A percentile compares a stretch with the other conserved stretches of the same genome.
phyloP scores from a whole-genome alignment of 2,797 vertebrate genomes.

The Parauchenoglanis ngamensis region DNA sequence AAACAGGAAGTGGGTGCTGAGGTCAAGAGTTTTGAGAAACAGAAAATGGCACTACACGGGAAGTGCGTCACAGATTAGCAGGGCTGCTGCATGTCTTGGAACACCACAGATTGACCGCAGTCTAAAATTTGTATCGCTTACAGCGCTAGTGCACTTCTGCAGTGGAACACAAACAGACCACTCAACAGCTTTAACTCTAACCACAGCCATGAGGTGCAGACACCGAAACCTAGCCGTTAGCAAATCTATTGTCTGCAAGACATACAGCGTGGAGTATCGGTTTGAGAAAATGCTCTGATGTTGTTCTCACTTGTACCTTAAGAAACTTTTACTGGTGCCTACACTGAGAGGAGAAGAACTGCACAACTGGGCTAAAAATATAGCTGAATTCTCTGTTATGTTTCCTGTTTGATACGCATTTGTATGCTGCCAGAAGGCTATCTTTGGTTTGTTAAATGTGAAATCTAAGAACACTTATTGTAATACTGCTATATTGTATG shows the following conservation, averaged over 20 bases:
- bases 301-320: constrained; percentile 27
- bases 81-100: constrained; percentile 49
- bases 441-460: neutral
- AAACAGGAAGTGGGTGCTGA: constrained; percentile 75
- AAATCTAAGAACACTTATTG: neutral
- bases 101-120: constrained; percentile 56
- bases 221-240: constrained; percentile 48
- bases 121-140: constrained; percentile 46
- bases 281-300: constrained; percentile 38
- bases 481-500: neutral
- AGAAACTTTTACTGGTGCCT: constrained; percentile 22
- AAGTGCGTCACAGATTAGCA: constrained; percentile 72
- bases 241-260: constrained; percentile 43
- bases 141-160: constrained; percentile 46
- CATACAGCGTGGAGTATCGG: constrained; percentile 27
- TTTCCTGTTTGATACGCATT: neutral
- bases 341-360: constrained; percentile 7
- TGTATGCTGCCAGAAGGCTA: neutral
- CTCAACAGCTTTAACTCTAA: constrained; percentile 39
- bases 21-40: constrained; percentile 71
- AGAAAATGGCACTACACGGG: constrained; percentile 71
- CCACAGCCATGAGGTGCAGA: constrained; percentile 40
- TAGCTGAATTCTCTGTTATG: neutral
- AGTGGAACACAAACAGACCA: constrained; percentile 58
- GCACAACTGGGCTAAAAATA: neutral